These are phyloP conservation scores for Camponotus vicinus DNA, from an alignment of 1,140 invertebrate genomes.

Conservation along the genomic window DNA sequence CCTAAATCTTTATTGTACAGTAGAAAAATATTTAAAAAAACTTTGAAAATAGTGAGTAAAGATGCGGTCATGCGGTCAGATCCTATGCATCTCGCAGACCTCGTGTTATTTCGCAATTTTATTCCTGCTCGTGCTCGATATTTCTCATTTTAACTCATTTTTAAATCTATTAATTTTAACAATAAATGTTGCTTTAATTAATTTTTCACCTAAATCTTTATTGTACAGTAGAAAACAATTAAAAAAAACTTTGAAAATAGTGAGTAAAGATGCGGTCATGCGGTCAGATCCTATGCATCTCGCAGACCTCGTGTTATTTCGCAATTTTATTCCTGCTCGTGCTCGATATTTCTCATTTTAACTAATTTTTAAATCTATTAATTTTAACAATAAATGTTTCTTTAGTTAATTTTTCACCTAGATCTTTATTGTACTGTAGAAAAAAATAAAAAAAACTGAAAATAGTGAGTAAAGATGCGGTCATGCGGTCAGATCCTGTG, in stretches of 20 bases:
- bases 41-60: background rate
- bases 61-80: conserved; percentile 18
- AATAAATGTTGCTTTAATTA: background rate
- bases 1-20: background rate
- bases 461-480: background rate
- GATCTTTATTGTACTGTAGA: background rate
- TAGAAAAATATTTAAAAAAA: background rate
- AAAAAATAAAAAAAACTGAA: background rate
- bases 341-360: background rate
- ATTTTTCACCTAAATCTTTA: background rate
- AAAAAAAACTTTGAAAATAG: too few species aligned
- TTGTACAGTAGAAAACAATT: background rate
- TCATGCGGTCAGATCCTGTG: conserved; percentile 28
- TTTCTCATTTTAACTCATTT: background rate
- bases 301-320: background rate
- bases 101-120: conserved; percentile 6
- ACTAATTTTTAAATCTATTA: background rate
- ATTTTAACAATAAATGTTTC: conserved; percentile 1
- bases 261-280: background rate
- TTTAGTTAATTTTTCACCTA: background rate
- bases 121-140: background rate
- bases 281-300: conserved; percentile 27
- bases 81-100: conserved; percentile 6
- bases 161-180: background rate
- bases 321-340: background rate